phyloP scores from a whole-genome alignment of 2,113 vertebrate genomes.

The Nerophis lumbriciformis region DNA sequence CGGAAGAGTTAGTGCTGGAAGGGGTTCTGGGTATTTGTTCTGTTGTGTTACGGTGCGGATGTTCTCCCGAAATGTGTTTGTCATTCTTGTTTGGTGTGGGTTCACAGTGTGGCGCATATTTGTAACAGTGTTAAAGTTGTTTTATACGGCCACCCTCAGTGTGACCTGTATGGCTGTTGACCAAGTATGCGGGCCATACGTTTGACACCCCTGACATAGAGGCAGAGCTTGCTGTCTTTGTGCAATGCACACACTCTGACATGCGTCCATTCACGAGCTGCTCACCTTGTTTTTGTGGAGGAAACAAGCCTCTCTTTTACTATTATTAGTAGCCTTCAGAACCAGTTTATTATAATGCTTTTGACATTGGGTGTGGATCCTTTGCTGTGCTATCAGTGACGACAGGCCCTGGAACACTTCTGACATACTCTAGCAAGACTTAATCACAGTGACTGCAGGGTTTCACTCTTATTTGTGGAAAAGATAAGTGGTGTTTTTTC shows the following conservation, averaged over 20 bases:
- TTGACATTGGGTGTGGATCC: conserved; percentile 16
- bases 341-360: conserved; percentile 33
- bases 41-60: no score
- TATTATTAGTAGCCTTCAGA: conserved; percentile 31
- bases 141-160: no score
- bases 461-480: neutral
- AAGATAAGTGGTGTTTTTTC: neutral
- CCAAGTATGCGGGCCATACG: no score
- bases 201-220: no score
- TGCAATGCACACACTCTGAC: conserved; percentile 37
- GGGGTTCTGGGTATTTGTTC: no score
- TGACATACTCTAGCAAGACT: neutral
- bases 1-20: no score
- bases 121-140: no score
- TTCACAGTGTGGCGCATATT: no score
- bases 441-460: neutral
- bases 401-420: conserved; percentile 7
- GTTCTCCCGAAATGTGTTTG: no score
- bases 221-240: no score
- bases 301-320: conserved; percentile 40
- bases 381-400: conserved; percentile 9
- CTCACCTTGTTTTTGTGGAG: conserved; percentile 23
- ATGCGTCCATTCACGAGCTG: conserved; percentile 46
- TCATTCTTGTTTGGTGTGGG: no score
- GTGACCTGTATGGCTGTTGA: no score